These are phyloP conservation scores for Anthonomus grandis DNA, from an alignment of 1,140 invertebrate genomes.

Conservation along the genomic window DNA sequence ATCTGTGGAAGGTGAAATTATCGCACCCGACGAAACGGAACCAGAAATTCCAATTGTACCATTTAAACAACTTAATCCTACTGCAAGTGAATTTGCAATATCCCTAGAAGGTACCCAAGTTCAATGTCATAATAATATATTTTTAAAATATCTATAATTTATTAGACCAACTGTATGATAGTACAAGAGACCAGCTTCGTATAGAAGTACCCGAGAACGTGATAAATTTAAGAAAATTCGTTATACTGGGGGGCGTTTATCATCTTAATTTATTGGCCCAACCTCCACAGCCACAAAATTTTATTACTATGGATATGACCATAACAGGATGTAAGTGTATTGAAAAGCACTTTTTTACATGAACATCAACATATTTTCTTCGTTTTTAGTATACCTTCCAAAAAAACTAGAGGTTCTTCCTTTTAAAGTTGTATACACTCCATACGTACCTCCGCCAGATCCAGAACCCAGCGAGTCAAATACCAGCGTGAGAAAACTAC, in stretches of 20 bases:
- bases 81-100: conserved; percentile 33
- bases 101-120: conserved; percentile 30
- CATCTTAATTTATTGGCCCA: conserved; percentile 62
- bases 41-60: conserved; percentile 39
- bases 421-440: conserved; percentile 67
- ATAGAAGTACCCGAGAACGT: conserved; percentile 49
- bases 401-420: conserved; percentile 62
- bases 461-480: conserved; percentile 32
- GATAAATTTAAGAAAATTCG: conserved; percentile 64
- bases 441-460: conserved; percentile 56
- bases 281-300: conserved; percentile 60
- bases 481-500: conserved; percentile 63
- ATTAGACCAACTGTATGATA: conserved; percentile 46
- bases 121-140: no score
- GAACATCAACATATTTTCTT: not conserved
- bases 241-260: conserved; percentile 63
- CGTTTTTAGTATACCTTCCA: conserved; percentile 60
- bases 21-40: conserved; percentile 22
- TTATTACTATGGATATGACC: conserved; percentile 46
- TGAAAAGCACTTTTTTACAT: not conserved
- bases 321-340: conserved; percentile 49
- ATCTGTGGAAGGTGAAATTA: no score
- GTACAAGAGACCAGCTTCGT: conserved; percentile 40
- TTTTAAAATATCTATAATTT: not conserved
- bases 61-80: conserved; percentile 39